Evolutionary conservation across 2,113 vertebrate species (phyloP).

Genomic region (Emydocephalus ijimae): DNA sequence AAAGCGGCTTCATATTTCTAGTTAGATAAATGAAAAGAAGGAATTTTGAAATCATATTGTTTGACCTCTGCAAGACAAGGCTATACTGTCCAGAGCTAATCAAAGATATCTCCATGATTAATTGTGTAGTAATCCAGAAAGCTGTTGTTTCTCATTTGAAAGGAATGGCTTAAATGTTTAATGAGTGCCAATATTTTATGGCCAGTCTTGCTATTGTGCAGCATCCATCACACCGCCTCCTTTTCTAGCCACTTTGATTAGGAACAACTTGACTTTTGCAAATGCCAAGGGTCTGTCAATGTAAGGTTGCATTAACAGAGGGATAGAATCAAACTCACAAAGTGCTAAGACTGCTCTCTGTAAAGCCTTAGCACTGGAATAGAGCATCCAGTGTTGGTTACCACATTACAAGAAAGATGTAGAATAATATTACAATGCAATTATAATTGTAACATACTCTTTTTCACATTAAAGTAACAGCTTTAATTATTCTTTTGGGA

Average conservation of each 20-base stretch:
- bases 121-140: slow-evolving; percentile 46
- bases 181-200: neutral
- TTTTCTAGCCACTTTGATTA: neutral
- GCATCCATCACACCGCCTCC: neutral
- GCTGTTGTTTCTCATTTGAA: slow-evolving; percentile 39
- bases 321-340: neutral
- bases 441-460: neutral
- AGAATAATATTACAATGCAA: neutral
- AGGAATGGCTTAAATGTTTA: slow-evolving; percentile 13
- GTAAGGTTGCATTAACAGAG: neutral
- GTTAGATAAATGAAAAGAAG: slow-evolving; percentile 30
- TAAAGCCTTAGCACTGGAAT: neutral
- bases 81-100: slow-evolving; percentile 52
- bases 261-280: neutral
- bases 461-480: neutral
- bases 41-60: slow-evolving; percentile 44
- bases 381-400: neutral
- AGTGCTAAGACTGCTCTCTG: neutral
- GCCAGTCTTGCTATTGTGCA: neutral
- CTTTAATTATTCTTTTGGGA: neutral
- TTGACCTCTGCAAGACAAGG: slow-evolving; percentile 45
- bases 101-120: slow-evolving; percentile 53
- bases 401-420: neutral
- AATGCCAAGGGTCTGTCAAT: neutral
- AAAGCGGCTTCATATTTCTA: neutral